Evolutionary conservation across 1,140 invertebrate species (phyloP).

Genomic region (Drosophila kanapiae): DNA sequence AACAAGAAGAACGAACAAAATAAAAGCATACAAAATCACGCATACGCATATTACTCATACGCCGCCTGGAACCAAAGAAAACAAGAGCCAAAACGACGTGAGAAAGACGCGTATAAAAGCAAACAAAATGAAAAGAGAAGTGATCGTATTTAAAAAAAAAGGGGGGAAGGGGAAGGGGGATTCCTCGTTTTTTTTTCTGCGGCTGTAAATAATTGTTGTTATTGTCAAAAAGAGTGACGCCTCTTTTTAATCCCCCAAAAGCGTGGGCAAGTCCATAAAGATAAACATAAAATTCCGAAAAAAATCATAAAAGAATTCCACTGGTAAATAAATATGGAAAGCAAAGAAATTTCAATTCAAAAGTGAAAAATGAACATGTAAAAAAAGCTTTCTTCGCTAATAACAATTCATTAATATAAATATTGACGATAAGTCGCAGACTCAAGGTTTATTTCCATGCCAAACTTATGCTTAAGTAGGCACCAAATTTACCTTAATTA

Average conservation of each 20-base stretch:
- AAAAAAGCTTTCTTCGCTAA: background rate
- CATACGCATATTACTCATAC: conserved; percentile 74
- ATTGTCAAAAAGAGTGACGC: conserved; percentile 41
- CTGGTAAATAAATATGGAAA: conserved; percentile 18
- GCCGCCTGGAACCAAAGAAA: conserved; percentile 38
- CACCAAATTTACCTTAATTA: background rate
- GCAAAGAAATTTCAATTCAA: background rate
- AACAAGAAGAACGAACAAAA: background rate
- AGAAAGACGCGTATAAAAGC: conserved; percentile 31
- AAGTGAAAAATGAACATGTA: background rate
- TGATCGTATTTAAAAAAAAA: conserved; percentile 7
- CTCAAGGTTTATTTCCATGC: background rate
- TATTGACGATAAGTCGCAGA: background rate
- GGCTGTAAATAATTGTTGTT: conserved; percentile 11
- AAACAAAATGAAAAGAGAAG: conserved; percentile 31
- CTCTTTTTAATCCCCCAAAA: conserved; percentile 5
- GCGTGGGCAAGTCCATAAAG: conserved; percentile 12
- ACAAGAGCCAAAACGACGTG: conserved; percentile 32
- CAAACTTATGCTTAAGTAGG: too few species aligned
- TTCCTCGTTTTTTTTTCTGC: background rate
- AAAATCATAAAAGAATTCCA: conserved; percentile 3
- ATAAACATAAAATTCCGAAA: conserved; percentile 1
- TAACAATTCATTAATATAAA: too few species aligned
- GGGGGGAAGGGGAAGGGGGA: background rate
- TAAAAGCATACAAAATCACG: conserved; percentile 31